Evolutionary conservation across 2,797 vertebrate species (phyloP).

Genomic region (Enteromius argenteus): DNA sequence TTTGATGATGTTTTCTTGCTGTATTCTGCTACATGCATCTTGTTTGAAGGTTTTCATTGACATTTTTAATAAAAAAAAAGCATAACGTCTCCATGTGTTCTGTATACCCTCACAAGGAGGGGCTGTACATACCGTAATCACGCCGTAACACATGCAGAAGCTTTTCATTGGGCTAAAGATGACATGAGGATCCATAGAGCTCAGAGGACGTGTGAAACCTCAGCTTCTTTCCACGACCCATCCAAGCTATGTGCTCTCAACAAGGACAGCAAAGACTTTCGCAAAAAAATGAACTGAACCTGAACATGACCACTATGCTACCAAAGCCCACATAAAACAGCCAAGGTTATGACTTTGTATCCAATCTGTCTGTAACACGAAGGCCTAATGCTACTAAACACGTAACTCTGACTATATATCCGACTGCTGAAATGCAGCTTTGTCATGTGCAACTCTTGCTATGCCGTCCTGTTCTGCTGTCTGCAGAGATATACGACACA

Average conservation of each 20-base stretch:
- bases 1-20: background rate
- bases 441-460: conserved; percentile 34
- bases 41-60: background rate
- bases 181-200: conserved; percentile 76
- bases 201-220: conserved; percentile 46
- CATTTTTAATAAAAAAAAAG: too few species aligned
- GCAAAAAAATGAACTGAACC: background rate
- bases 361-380: background rate
- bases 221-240: conserved; percentile 37
- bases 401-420: background rate
- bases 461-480: conserved; percentile 47
- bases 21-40: background rate
- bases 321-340: background rate
- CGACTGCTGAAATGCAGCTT: conserved; percentile 36
- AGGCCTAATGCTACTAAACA: background rate
- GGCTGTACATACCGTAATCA: conserved; percentile 82
- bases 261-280: background rate
- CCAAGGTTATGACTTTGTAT: background rate
- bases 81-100: background rate
- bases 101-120: background rate
- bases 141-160: conserved; percentile 86
- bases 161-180: conserved; percentile 86
- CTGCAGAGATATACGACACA: conserved; percentile 33
- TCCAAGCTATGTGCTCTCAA: conserved; percentile 46
- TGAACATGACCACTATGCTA: background rate